Conservation (phyloP, 2,113 vertebrate genomes). For the Sapayoa aenigma region DNA sequence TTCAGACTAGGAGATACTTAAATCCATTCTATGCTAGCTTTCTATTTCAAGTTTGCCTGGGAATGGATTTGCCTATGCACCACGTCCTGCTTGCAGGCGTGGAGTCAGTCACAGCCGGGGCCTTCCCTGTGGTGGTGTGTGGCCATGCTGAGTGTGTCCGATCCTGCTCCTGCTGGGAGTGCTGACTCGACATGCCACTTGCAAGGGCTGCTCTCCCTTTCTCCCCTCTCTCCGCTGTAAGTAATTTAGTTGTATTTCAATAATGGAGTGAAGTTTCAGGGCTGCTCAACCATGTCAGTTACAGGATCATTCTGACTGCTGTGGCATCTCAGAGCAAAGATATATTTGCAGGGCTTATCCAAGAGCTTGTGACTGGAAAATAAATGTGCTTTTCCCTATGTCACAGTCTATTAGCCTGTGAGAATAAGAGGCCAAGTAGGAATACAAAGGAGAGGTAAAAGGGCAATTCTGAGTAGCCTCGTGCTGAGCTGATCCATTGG, state of each 20-base stretch:
- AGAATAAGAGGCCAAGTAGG: background rate
- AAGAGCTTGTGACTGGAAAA: background rate
- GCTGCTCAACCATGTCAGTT: background rate
- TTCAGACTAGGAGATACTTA: background rate
- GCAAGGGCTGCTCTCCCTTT: background rate
- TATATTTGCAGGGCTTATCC: background rate
- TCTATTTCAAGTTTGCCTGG: background rate
- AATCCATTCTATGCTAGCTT: fast-evolving
- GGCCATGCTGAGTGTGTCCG: background rate
- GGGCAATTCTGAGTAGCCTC: background rate
- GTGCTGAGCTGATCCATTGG: background rate
- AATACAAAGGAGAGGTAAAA: background rate
- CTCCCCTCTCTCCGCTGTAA: background rate
- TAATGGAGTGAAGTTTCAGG: background rate
- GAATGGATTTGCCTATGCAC: fast-evolving
- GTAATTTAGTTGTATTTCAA: background rate
- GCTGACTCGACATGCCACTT: fast-evolving
- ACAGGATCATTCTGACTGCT: background rate
- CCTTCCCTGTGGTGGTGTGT: fast-evolving
- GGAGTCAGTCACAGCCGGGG: background rate
- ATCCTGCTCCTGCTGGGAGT: background rate
- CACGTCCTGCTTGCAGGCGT: fast-evolving
- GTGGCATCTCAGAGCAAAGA: background rate
- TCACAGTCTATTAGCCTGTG: background rate
- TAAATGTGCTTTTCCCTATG: background rate